Conservation (phyloP, 2,113 vertebrate species). For the Periophthalmus modestus region DNA sequence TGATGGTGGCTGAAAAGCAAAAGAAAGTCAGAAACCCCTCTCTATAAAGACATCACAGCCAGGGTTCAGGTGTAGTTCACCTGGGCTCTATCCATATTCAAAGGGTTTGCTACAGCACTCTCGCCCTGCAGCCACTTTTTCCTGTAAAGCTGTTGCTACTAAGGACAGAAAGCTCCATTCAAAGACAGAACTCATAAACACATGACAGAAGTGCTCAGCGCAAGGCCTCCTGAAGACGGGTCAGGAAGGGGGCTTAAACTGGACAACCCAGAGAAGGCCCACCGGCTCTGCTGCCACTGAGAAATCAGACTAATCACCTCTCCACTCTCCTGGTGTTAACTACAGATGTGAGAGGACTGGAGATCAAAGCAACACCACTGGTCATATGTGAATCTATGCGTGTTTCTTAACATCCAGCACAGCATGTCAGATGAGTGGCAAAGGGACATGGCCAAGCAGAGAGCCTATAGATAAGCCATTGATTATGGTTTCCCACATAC, state of each 20-base stretch:
- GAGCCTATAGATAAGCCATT: conserved; percentile 67
- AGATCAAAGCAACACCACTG: conserved; percentile 45
- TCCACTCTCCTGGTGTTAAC: conserved; percentile 32
- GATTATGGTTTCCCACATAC: conserved; percentile 65
- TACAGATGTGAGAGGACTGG: conserved; percentile 36
- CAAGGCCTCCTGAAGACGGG: conserved; percentile 19
- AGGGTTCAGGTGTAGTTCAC: conserved; percentile 81
- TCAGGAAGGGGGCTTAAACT: conserved; percentile 15
- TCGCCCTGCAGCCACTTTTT: conserved; percentile 51
- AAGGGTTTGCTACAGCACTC: conserved; percentile 43
- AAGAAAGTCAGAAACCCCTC: conserved; percentile 74
- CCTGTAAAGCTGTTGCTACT: conserved; percentile 39
- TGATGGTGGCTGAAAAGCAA: conserved; percentile 78
- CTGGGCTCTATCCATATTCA: conserved; percentile 74
- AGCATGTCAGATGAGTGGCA: conserved; percentile 30
- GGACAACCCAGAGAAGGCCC: conserved; percentile 33
- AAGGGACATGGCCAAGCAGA: conserved; percentile 49
- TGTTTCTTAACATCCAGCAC: conserved; percentile 29
- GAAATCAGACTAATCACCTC: conserved; percentile 49
- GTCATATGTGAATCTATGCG: conserved; percentile 11
- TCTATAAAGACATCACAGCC: conserved; percentile 79
- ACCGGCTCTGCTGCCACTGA: conserved; percentile 13
- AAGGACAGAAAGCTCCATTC: conserved; percentile 34
- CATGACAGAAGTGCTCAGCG: conserved; percentile 43
- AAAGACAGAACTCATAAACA: conserved; percentile 50